Conservation (phyloP, 2,113 vertebrate species). For the Tringa solitaria region DNA sequence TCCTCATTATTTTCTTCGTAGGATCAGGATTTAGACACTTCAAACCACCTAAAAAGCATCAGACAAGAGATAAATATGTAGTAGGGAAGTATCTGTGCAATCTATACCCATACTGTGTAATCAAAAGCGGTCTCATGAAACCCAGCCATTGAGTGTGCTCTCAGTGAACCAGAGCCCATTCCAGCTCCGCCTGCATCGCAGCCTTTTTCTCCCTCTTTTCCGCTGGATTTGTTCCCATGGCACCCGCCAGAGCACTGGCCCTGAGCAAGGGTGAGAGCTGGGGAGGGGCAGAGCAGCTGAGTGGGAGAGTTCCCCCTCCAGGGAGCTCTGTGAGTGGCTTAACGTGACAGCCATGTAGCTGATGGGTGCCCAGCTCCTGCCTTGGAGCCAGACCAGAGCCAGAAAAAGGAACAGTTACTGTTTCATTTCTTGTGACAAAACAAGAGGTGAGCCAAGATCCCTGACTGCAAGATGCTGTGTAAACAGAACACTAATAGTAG, state of each 20-base stretch:
- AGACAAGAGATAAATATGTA: neutral
- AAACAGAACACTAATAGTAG: neutral
- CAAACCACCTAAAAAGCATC: neutral
- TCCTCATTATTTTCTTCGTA: neutral
- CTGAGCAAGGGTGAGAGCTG: fast-evolving
- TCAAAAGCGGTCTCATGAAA: fast-evolving
- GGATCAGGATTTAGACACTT: neutral
- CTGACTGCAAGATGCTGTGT: neutral
- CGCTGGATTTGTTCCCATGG: neutral
- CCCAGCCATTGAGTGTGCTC: fast-evolving
- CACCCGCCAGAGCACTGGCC: fast-evolving
- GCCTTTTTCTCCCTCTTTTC: neutral
- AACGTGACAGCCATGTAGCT: neutral
- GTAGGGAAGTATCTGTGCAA: neutral
- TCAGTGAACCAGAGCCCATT: neutral
- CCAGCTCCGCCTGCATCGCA: neutral
- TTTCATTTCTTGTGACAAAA: neutral
- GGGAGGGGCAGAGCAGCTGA: fast-evolving
- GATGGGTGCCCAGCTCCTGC: neutral
- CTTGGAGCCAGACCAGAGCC: neutral
- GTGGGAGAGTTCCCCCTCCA: neutral
- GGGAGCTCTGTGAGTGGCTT: neutral
- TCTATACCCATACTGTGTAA: neutral
- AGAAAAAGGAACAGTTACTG: neutral
- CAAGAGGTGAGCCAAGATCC: neutral